A percentile compares a stretch with the other conserved stretches of the same genome.
phyloP scores from a whole-genome alignment of 2,113 vertebrate genomes.

The Hippopotamus amphibius region DNA sequence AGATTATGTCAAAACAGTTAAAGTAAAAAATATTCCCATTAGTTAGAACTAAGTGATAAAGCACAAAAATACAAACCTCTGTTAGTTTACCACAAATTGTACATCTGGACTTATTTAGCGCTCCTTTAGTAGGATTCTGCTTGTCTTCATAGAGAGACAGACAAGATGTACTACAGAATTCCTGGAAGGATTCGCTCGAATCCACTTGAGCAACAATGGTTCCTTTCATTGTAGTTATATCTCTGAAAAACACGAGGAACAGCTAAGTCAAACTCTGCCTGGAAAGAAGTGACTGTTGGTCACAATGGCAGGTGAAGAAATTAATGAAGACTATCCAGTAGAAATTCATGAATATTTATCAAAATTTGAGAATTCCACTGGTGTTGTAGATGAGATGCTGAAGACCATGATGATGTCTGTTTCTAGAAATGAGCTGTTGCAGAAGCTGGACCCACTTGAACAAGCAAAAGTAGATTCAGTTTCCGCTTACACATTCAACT shows the following conservation, averaged over 20 bases:
- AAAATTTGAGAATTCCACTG: no score
- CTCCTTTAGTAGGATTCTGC: constrained; percentile 96
- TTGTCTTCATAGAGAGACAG: constrained; percentile 98
- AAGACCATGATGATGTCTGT: no score
- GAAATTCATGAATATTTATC: no score
- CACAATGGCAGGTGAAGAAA: no score
- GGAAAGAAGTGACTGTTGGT: no score
- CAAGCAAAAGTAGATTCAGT: no score
- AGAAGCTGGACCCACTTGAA: no score
- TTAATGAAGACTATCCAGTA: no score
- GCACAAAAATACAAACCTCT: constrained; percentile 90
- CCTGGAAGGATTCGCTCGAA: constrained; percentile 98
- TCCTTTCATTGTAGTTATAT: constrained; percentile 99
- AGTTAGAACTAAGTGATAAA: constrained; percentile 7
- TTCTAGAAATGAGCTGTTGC: no score
- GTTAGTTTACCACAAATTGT: constrained; percentile 98
- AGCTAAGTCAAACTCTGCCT: constrained; percentile 39
- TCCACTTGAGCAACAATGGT: constrained; percentile 99
- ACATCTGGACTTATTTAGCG: constrained; percentile 96
- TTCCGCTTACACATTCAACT: no score
- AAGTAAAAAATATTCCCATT: not conserved
- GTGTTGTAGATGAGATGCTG: no score
- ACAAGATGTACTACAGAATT: constrained; percentile 99
- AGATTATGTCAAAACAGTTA: not conserved
- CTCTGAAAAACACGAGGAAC: constrained; percentile 88